A percentile compares a stretch with the other conserved stretches of the same genome.
phyloP scores from a whole-genome alignment of 2,797 vertebrate species.

The Bradypus variegatus region DNA sequence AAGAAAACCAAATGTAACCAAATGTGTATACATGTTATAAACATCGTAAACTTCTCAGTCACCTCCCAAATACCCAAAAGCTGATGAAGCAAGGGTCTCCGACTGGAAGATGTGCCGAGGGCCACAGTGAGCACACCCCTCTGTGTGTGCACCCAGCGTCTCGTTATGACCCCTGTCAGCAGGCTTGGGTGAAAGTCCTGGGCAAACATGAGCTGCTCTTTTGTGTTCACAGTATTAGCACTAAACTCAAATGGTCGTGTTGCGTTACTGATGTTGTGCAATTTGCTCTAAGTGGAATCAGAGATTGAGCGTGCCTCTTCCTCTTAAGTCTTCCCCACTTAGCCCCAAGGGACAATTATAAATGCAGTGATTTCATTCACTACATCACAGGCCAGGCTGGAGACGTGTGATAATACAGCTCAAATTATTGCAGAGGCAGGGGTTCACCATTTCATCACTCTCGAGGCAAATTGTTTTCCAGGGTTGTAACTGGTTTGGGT shows the following conservation, averaged over 20 bases:
- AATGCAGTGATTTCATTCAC: neutral
- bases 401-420: neutral
- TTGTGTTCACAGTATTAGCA: neutral
- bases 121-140: neutral
- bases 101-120: neutral
- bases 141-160: fast-evolving
- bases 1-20: neutral
- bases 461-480: neutral
- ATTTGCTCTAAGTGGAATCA: neutral
- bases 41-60: neutral
- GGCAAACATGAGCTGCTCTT: neutral
- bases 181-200: neutral
- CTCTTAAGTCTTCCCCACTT: neutral
- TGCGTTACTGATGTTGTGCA: neutral
- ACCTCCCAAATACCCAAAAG: neutral
- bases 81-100: neutral
- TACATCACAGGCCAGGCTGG: neutral
- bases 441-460: neutral
- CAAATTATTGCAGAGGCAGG: too few relatives aligned
- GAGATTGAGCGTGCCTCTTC: neutral
- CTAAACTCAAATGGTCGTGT: too few relatives aligned
- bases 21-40: neutral
- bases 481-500: neutral
- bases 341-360: neutral
- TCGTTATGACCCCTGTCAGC: neutral